Evolutionary conservation across 2,113 vertebrate species (phyloP), one percentile per base, ranked within the genome.

Genomic region (Ailuropoda melanoleuca): DNA sequence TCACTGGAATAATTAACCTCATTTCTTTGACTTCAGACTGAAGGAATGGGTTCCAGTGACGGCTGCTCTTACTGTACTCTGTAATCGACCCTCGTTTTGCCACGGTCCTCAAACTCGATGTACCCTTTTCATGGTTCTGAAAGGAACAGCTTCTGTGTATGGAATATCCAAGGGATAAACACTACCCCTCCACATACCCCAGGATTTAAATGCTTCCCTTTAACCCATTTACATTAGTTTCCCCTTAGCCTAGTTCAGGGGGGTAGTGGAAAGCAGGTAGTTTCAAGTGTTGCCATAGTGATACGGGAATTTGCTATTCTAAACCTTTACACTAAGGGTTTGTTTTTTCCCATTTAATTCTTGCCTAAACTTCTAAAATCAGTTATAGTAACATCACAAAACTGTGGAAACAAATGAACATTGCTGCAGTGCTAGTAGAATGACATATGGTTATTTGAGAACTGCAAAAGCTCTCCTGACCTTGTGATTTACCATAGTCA

Each of bases 1-100:
- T 95, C 34, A 68, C 64, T 95, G 93, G 68, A 87, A 74, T 91
- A 87, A 96, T 72, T 46, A 53, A 87, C n/a, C 31, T 90, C 68
- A 43, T 78, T 91, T 92, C 55, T 90, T 46, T 64, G 39, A 88
- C 39, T 50, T 82, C 68, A 92, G 70, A 64, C 70, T n/a, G 21
- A 81, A 48, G 50, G 29, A 84, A 12, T 93, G 29, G 70, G 58
- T 60, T 56, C 81, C 82, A 6, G 10, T 34, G 78, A 43, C 78
- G 70, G 91, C 82, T 86, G 43, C 60, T 46, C 91, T 85, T 83
- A 53, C 92, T 80, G n/a, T 70, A 1, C 31, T 39, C 21, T 86
- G 55, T 37, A 53, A 46, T 70, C 60, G 78, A 93, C 56, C 39
- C 39, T 78, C 31, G 31, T 81, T 90, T 90, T 94, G 70, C 70